Percentiles rank a stretch among this genome's conserved stretches.
phyloP scores from a whole-genome alignment of 2,888 invertebrate species.

The Leucoma salicis region DNA sequence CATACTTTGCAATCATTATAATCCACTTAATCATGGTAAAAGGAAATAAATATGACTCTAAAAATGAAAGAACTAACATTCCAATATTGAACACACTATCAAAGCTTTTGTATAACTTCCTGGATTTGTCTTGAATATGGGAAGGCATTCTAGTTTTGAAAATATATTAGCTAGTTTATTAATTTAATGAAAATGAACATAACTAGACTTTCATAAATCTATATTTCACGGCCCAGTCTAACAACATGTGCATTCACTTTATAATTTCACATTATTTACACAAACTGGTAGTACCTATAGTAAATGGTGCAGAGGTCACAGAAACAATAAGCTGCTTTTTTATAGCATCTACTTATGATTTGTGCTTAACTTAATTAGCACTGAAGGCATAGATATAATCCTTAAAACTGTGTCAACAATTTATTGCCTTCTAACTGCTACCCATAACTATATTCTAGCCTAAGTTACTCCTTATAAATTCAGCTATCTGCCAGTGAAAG shows the following conservation, averaged over 20 bases:
- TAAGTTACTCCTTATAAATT: too few species aligned
- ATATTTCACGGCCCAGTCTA: too few species aligned
- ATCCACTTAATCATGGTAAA: constrained; percentile 55
- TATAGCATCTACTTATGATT: constrained; percentile 12
- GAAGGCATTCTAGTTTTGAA: too few species aligned
- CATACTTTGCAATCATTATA: constrained; percentile 46
- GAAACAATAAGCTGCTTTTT: not conserved
- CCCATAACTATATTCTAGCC: too few species aligned
- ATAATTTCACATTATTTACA: too few species aligned
- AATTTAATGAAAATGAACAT: too few species aligned
- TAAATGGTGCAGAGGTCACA: not conserved
- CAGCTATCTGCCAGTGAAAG: too few species aligned
- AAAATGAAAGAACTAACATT: constrained; percentile 35
- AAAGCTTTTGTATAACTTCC: constrained; percentile 34
- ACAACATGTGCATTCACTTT: too few species aligned
- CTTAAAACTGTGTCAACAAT: constrained; percentile 4
- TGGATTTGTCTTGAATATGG: constrained; percentile 11
- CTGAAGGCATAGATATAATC: not conserved
- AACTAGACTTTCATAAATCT: too few species aligned
- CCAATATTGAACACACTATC: constrained; percentile 35
- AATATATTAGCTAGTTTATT: too few species aligned
- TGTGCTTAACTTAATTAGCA: constrained; percentile 26
- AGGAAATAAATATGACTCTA: constrained; percentile 53
- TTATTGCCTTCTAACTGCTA: too few species aligned
- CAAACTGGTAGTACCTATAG: too few species aligned